Percentiles rank a stretch among this genome's conserved stretches.
Evolutionary conservation across 2,888 invertebrate species (phyloP).

Genomic region (Aphodius granarius): DNA sequence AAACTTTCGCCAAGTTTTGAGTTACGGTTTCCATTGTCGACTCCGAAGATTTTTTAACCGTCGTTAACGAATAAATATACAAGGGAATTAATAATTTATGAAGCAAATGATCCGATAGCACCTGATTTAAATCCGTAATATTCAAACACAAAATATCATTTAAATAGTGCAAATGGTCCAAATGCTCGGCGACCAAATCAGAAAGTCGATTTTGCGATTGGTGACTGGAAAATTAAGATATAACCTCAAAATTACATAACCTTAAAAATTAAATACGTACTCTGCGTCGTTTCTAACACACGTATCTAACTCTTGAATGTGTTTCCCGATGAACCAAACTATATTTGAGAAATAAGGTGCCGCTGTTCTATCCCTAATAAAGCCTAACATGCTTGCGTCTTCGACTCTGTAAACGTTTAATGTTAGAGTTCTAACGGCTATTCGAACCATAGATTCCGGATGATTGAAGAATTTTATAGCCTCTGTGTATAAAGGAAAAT

Average conservation of each 20-base stretch:
- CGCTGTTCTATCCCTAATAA: constrained; percentile 94
- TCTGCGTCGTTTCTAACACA: constrained; percentile 95
- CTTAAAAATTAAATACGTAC: constrained; percentile 61
- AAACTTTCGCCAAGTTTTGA: constrained; percentile 65
- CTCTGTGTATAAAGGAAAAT: constrained; percentile 98
- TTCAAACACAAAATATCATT: constrained; percentile 94
- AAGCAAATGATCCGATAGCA: constrained; percentile 90
- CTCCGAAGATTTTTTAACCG: constrained; percentile 55
- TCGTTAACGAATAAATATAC: constrained; percentile 84
- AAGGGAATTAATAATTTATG: constrained; percentile 91
- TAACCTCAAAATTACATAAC: not conserved
- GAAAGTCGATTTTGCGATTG: constrained; percentile 88
- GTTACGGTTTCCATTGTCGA: constrained; percentile 64
- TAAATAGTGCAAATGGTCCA: constrained; percentile 96
- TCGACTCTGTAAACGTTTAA: constrained; percentile 95
- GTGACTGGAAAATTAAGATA: constrained; percentile 66
- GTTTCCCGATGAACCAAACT: constrained; percentile 98
- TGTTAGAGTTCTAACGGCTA: constrained; percentile 96
- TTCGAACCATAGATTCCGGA: constrained; percentile 98
- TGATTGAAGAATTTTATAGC: constrained; percentile 99
- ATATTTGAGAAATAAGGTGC: constrained; percentile 98
- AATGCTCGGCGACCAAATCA: constrained; percentile 94
- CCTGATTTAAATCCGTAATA: constrained; percentile 90
- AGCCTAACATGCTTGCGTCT: constrained; percentile 92
- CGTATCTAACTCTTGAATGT: constrained; percentile 91